Percentiles rank a stretch among this genome's conserved stretches.
These are phyloP conservation scores for Sebastes variabilis DNA, from an alignment of 2,797 vertebrate species.

Conservation along the genomic window DNA sequence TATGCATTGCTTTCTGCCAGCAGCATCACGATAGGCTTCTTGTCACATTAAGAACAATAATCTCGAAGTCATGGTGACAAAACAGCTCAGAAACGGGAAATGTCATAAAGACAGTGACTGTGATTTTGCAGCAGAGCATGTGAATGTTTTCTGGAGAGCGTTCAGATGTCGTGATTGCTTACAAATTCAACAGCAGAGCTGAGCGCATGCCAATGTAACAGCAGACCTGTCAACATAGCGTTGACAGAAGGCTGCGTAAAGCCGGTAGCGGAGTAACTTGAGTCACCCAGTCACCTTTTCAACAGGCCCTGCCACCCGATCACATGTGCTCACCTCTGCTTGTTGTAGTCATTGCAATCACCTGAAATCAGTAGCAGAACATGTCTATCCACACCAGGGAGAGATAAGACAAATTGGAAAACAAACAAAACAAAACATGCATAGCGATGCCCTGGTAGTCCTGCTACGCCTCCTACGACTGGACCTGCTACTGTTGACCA, in stretches of 20 bases:
- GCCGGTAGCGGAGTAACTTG: constrained; percentile 3
- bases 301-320: background rate
- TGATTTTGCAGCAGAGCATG: background rate
- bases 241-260: constrained; percentile 30
- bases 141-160: constrained; percentile 29
- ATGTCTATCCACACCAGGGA: background rate
- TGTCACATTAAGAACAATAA: background rate
- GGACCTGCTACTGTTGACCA: constrained; percentile 37
- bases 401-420: background rate
- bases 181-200: constrained; percentile 2
- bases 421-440: constrained; percentile 18
- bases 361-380: background rate
- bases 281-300: background rate
- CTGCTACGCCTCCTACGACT: constrained; percentile 43
- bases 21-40: background rate
- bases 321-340: constrained; percentile 7
- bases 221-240: constrained; percentile 31
- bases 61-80: background rate
- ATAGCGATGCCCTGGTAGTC: constrained; percentile 29
- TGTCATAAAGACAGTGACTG: background rate
- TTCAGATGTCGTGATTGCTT: constrained; percentile 35
- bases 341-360: background rate
- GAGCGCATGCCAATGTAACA: constrained; percentile 21
- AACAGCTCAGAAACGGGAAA: background rate
- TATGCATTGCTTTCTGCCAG: background rate